phyloP scores from a whole-genome alignment of 2,888 invertebrate species.

The Lumbricus terrestris region DNA sequence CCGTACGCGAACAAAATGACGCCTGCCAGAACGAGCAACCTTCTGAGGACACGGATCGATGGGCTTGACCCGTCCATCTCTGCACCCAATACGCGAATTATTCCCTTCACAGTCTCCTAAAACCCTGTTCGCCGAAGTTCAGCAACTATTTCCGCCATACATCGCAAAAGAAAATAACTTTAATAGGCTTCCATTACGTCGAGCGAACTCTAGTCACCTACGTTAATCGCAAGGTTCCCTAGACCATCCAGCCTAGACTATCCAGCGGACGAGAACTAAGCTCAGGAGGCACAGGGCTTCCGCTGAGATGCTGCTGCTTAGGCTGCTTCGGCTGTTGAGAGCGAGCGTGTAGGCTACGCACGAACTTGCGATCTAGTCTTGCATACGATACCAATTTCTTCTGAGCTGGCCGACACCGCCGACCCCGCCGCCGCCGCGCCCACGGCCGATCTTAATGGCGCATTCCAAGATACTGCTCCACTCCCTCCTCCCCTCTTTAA shows the following conservation, averaged over 20 bases:
- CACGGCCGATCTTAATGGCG: not conserved
- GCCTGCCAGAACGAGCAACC: not conserved
- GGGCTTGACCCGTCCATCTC: conserved; percentile 4
- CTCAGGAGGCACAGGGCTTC: not conserved
- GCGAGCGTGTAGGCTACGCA: not conserved
- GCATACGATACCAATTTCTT: conserved; percentile 3
- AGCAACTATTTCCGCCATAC: conserved; percentile 5
- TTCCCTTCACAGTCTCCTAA: not conserved
- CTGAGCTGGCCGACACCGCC: not conserved
- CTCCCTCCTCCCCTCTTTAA: not conserved
- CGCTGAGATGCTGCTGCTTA: not conserved
- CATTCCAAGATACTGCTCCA: not conserved
- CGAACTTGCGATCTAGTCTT: not conserved
- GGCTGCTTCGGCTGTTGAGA: not conserved
- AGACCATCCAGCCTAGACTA: not conserved
- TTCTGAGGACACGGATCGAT: not conserved
- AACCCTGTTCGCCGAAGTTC: not conserved
- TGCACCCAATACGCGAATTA: not conserved
- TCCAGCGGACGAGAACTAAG: not conserved
- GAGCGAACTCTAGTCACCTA: not conserved
- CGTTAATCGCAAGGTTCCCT: not conserved
- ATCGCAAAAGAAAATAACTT: not conserved
- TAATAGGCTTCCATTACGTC: not conserved
- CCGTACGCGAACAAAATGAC: not conserved
- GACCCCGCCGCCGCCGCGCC: not conserved